Percentiles rank a stretch among this genome's conserved stretches.
Evolutionary conservation across 1,140 invertebrate species (phyloP).

Genomic region (Drosophila baimaii): DNA sequence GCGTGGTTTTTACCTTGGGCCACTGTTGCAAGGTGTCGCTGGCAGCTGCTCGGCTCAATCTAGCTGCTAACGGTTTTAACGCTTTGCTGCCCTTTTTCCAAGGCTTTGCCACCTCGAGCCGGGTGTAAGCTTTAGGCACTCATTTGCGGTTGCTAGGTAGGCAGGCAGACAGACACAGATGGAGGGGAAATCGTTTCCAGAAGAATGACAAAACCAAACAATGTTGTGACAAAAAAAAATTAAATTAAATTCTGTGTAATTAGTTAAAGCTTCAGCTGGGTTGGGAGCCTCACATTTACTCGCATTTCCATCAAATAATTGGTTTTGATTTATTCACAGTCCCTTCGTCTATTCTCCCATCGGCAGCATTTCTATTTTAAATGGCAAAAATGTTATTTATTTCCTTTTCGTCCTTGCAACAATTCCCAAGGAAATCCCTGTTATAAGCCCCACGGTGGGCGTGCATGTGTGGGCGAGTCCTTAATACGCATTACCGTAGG

Average conservation of each 20-base stretch:
- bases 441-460: constrained; percentile 42
- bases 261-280: constrained; percentile 10
- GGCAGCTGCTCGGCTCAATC: constrained; percentile 71
- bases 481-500: constrained; percentile 54
- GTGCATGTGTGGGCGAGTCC: constrained; percentile 12
- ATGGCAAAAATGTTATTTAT: constrained; percentile 34
- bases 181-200: constrained; percentile 7
- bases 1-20: constrained; percentile 27
- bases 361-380: constrained; percentile 6
- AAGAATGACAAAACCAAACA: constrained; percentile 6
- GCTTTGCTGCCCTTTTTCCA: constrained; percentile 53
- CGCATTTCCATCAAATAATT: constrained; percentile 4
- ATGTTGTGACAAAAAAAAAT: constrained; percentile 7
- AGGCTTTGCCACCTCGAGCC: constrained; percentile 16
- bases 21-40: constrained; percentile 73
- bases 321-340: constrained; percentile 33
- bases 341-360: constrained; percentile 12
- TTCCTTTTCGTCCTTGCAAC: constrained; percentile 18
- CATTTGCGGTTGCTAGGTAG: constrained; percentile 63
- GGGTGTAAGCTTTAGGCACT: constrained; percentile 42
- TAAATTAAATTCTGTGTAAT: constrained; percentile 18
- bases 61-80: constrained; percentile 70
- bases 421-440: constrained; percentile 29
- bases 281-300: neutral
- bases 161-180: constrained; percentile 18